Evolutionary conservation across 2,797 vertebrate genomes (phyloP).

Genomic region (Parambassis ranga): DNA sequence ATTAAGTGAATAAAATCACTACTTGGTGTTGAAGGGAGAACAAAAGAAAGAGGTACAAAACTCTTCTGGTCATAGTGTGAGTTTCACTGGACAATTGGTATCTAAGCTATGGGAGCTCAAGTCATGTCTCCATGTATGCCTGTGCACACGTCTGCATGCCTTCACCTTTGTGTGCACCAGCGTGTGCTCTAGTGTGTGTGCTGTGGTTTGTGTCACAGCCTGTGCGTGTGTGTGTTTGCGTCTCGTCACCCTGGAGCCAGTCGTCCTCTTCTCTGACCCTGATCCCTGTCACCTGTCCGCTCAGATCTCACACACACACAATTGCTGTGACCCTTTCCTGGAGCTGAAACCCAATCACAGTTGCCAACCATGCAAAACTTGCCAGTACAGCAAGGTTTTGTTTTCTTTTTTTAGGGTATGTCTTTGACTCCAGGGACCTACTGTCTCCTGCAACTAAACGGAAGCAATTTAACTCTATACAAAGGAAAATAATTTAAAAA

Average conservation of each 20-base stretch:
- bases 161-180: background rate
- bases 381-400: constrained; percentile 61
- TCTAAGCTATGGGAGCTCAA: constrained; percentile 33
- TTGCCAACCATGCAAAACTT: constrained; percentile 63
- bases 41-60: background rate
- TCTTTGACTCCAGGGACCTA: constrained; percentile 26
- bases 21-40: background rate
- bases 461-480: background rate
- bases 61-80: constrained; percentile 13
- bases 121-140: background rate
- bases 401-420: constrained; percentile 43
- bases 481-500: constrained; percentile 18
- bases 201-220: constrained; percentile 17
- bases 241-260: constrained; percentile 68
- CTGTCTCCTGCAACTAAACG: constrained; percentile 30
- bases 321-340: constrained; percentile 63
- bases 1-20: constrained; percentile 23
- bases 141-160: background rate
- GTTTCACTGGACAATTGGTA: constrained; percentile 40
- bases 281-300: constrained; percentile 80
- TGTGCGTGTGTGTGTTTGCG: constrained; percentile 27
- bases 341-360: constrained; percentile 63
- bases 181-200: constrained; percentile 19
- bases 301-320: constrained; percentile 65
- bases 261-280: constrained; percentile 64